A percentile compares a stretch with the other conserved stretches of the same genome.
phyloP scores from a whole-genome alignment of 23 tunicate genomes.

The Botrylloides violaceus region DNA sequence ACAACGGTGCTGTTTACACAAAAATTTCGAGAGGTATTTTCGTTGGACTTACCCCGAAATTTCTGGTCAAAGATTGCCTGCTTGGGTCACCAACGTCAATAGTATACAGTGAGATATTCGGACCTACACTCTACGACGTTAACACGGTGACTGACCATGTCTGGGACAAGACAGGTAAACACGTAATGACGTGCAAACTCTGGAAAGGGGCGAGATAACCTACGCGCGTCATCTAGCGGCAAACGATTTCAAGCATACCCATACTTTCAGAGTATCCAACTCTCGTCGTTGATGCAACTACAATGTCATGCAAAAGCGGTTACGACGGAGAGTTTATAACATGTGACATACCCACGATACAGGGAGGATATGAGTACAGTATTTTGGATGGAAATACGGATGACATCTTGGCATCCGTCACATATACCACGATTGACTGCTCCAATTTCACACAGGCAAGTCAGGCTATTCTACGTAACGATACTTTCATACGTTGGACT shows the following conservation, averaged over 20 bases:
- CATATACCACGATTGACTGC: too few species aligned
- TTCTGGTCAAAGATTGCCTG: not conserved
- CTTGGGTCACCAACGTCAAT: not conserved
- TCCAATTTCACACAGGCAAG: not conserved
- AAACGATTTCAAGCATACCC: not conserved
- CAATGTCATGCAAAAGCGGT: not conserved
- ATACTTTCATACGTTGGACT: not conserved
- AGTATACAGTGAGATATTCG: not conserved
- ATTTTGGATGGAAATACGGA: not conserved
- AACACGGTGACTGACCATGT: not conserved
- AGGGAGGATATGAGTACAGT: not conserved
- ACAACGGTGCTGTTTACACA: not conserved
- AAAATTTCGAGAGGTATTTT: not conserved
- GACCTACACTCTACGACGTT: not conserved
- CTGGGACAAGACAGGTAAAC: not conserved
- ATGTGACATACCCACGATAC: not conserved
- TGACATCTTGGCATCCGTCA: not conserved
- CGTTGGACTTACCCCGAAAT: not conserved
- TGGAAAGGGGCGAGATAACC: not conserved
- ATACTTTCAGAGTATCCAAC: not conserved
- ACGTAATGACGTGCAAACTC: not conserved
- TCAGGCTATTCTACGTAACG: not conserved
- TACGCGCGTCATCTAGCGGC: not conserved
- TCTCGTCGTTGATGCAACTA: not conserved
- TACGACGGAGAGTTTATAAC: not conserved